Base-by-base conservation (phyloP, 2,888 invertebrate species). In the Drosophila flavopinicola region DNA sequence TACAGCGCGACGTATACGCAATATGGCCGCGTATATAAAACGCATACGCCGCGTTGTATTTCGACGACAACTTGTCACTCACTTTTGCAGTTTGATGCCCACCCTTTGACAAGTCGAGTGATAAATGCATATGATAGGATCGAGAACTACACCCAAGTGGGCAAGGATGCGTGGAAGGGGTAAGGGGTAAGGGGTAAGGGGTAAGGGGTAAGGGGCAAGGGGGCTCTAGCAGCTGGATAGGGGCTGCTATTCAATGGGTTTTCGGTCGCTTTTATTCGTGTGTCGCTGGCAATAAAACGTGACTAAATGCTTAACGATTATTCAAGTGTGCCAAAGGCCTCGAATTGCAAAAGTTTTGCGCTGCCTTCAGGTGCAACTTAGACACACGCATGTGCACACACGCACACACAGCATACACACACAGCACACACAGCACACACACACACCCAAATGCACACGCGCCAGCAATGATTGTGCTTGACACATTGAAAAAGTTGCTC, bases 221-320 rank as follows among this genome's bases (percentile, higher is more conserved):
- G n/a, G n/a, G n/a, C n/a, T n/a, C n/a, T n/a, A n/a, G 11, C 11
- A 11, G 11, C n/a, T 32, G 7, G 13, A 23, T 24, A 9, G 10
- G 24, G 23, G 15, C n/a, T 23, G 27, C 9, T 30, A 30, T 35
- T 66, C 67, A 67, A 73, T 66, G 51, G 71, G 42, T 56, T 68
- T 48, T 24, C n/a, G n/a, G 38, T 33, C 29, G 38, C 37, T 32
- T 29, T 45, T 32, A 30, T 30, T 10, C 20, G 9, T 51, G 49
- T 51, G 63, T 64, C 53, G 58, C 51, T 59, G 58, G 58, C 65
- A 75, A 75, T 63, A 77, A 75, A 75, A 75, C 75, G 75, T 75
- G 75, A 75, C 75, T 75, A 75, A 75, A 74, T 75, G 75, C 75
- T 66, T 75, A 75, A 75, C 75, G 75, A 75, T 73, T 75, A 75